Evolutionary conservation across 2,797 vertebrate genomes (phyloP).

Genomic region (Tolypeutes matacus): DNA sequence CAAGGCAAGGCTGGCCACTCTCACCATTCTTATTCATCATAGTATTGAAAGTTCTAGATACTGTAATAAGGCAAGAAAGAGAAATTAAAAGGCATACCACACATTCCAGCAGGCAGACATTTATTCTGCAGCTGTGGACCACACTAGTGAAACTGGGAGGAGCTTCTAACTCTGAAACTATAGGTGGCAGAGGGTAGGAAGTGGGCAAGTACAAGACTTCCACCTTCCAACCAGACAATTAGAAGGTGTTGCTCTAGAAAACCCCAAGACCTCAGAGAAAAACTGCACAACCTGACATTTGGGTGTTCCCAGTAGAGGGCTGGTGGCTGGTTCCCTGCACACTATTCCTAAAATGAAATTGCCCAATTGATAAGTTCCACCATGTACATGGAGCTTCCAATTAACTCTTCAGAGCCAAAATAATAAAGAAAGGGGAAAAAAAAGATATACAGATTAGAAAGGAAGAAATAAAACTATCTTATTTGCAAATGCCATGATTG

Average conservation of each 20-base stretch:
- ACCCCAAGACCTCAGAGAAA: not conserved
- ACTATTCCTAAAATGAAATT: not conserved
- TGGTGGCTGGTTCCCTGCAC: not conserved
- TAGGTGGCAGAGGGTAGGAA: not conserved
- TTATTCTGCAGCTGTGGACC: not conserved
- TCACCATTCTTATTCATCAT: not conserved
- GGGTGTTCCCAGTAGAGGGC: too few relatives aligned
- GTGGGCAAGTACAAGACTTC: not conserved
- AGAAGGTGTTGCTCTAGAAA: constrained; percentile 19
- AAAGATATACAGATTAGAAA: not conserved
- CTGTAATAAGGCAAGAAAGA: not conserved
- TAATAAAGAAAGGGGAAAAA: not conserved
- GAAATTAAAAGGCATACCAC: not conserved
- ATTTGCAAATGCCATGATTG: constrained; percentile 13
- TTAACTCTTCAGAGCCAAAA: constrained; percentile 33
- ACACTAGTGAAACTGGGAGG: not conserved
- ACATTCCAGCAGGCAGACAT: not conserved
- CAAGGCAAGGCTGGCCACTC: not conserved
- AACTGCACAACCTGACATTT: too few relatives aligned
- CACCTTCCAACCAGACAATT: not conserved
- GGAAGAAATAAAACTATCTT: not conserved
- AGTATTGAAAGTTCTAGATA: not conserved
- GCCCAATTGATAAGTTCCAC: not conserved
- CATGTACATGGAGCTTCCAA: not conserved
- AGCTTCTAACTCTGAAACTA: not conserved